Evolutionary conservation across 2,113 vertebrate genomes (phyloP).

Genomic region (Thomomys bottae): DNA sequence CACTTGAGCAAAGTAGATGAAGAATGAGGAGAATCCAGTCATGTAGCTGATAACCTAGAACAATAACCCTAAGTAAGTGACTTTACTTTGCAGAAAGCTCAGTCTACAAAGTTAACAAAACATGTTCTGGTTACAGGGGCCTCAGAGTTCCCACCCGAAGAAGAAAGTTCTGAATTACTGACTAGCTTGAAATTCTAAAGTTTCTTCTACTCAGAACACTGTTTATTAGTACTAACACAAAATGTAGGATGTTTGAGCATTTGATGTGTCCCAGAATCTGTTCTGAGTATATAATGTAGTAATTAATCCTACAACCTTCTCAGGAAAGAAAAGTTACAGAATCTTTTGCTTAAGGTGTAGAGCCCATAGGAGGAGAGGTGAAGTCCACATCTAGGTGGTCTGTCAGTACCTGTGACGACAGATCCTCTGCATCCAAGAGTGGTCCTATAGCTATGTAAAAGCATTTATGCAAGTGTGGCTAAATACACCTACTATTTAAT

Average conservation of each 20-base stretch:
- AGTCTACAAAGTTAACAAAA: slow-evolving; percentile 12
- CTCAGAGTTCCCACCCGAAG: neutral
- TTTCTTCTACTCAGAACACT: slow-evolving; percentile 33
- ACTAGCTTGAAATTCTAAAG: neutral
- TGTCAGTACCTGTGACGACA: neutral
- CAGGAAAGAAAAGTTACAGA: neutral
- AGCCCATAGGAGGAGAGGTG: neutral
- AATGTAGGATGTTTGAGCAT: neutral
- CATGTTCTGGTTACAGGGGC: neutral
- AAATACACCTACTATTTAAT: slow-evolving; percentile 14
- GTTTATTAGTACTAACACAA: slow-evolving; percentile 8
- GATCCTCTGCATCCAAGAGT: neutral
- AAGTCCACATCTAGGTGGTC: neutral
- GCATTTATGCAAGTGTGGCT: neutral
- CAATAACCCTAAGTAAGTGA: neutral
- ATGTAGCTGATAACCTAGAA: neutral
- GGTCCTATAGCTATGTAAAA: slow-evolving; percentile 2
- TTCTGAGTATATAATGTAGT: neutral
- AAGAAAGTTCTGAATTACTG: neutral
- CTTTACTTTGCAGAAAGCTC: neutral
- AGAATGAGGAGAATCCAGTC: slow-evolving; percentile 2
- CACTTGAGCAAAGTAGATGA: slow-evolving; percentile 26
- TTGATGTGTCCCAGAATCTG: neutral
- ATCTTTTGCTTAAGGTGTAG: neutral
- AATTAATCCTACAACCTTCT: neutral